phyloP scores from a whole-genome alignment of 2,888 invertebrate genomes.

The Papilio protenor region DNA sequence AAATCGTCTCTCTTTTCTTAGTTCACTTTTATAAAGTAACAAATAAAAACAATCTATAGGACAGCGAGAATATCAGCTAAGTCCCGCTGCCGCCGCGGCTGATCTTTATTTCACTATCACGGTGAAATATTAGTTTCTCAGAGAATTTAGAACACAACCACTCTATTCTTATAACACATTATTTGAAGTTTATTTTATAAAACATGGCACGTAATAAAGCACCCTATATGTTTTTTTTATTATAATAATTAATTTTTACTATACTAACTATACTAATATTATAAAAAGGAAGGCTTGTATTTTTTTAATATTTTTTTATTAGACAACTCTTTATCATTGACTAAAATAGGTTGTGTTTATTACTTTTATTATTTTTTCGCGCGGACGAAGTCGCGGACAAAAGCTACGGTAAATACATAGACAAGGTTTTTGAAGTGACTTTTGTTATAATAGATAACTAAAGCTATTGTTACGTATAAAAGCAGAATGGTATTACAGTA shows the following conservation, averaged over 20 bases:
- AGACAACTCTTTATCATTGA: too few species aligned
- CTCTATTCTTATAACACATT: not conserved
- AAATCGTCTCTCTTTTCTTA: not conserved
- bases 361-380: not conserved
- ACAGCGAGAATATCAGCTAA: constrained; percentile 12
- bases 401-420: not conserved
- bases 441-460: not conserved
- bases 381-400: not conserved
- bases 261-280: too few species aligned
- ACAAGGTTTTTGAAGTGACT: not conserved
- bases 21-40: not conserved
- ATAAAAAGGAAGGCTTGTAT: too few species aligned
- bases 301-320: too few species aligned
- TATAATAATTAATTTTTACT: not conserved
- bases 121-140: constrained; percentile 10
- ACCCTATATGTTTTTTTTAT: not conserved
- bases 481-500: not conserved
- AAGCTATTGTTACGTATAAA: not conserved
- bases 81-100: constrained; percentile 10
- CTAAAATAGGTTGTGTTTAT: too few species aligned
- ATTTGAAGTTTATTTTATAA: not conserved
- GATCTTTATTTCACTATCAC: constrained; percentile 32
- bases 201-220: not conserved
- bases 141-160: constrained; percentile 10
- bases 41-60: not conserved